phyloP scores from a whole-genome alignment of 2,888 invertebrate genomes.

The Calliphora vomitoria region DNA sequence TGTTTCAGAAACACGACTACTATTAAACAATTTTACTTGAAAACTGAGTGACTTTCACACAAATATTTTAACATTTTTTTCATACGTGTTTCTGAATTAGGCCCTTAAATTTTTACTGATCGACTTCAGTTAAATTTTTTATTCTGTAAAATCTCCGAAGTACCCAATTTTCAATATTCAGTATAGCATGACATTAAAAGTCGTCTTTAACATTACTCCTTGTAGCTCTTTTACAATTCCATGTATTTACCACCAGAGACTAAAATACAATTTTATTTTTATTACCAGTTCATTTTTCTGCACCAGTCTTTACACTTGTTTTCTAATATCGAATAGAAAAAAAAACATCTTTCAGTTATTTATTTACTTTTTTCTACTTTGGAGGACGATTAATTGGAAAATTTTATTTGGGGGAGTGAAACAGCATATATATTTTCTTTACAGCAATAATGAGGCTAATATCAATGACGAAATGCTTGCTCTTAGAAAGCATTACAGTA shows the following conservation, averaged over 20 bases:
- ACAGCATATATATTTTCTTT: neutral
- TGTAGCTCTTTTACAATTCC: neutral
- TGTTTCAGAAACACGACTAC: too few species aligned
- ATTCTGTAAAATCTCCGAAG: too few species aligned
- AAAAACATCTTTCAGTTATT: neutral
- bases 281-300: too few species aligned
- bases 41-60: too few species aligned
- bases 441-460: neutral
- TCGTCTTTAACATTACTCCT: neutral
- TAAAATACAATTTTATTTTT: neutral
- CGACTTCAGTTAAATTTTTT: too few species aligned
- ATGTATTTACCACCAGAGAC: neutral
- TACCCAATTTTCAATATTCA: too few species aligned
- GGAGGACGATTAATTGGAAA: slow-evolving; percentile 33
- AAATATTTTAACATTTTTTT: too few species aligned
- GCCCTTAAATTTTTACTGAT: too few species aligned
- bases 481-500: neutral
- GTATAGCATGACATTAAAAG: neutral
- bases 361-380: neutral
- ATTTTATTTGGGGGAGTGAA: slow-evolving; percentile 16
- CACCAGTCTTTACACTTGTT: neutral
- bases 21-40: too few species aligned
- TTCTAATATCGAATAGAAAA: neutral
- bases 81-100: too few species aligned
- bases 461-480: neutral